Percentiles rank a stretch among this genome's conserved stretches.
These are phyloP conservation scores for Platycheirus rosarum DNA, from an alignment of 2,888 invertebrate species.

Conservation along the genomic window DNA sequence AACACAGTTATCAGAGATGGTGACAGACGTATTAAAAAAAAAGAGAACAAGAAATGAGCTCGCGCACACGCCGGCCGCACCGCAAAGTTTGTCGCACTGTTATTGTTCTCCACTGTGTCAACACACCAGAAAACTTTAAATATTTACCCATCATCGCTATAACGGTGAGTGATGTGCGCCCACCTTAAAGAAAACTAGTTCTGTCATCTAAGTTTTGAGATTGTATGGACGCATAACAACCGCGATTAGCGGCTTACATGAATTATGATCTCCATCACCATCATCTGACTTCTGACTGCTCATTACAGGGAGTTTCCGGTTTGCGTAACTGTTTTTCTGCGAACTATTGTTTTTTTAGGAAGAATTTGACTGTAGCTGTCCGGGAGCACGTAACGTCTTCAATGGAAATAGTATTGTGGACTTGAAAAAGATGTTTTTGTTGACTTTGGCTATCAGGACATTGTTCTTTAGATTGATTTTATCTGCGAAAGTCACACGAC, in stretches of 20 bases:
- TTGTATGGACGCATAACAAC: not conserved
- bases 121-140: slow-evolving; percentile 49
- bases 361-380: not conserved
- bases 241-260: slow-evolving; percentile 9
- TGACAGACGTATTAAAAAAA: slow-evolving; percentile 27
- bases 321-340: not conserved
- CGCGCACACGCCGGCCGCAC: slow-evolving; percentile 10
- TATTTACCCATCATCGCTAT: slow-evolving; percentile 43
- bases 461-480: slow-evolving; percentile 22
- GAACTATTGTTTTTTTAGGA: not conserved
- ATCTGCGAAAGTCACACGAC: slow-evolving; percentile 25
- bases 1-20: slow-evolving; percentile 22
- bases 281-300: not conserved
- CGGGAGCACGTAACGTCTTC: not conserved
- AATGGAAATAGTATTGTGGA: slow-evolving; percentile 5
- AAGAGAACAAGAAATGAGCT: not conserved
- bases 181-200: slow-evolving; percentile 17
- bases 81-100: slow-evolving; percentile 47
- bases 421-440: slow-evolving; percentile 4
- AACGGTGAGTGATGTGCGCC: not conserved
- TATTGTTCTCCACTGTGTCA: slow-evolving; percentile 42
- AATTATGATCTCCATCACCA: not conserved
- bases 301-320: slow-evolving; percentile 34
- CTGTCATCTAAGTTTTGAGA: slow-evolving; percentile 35
- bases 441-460: slow-evolving; percentile 34